A percentile compares a stretch with the other conserved stretches of the same genome.
Evolutionary conservation across 30 jellyfish, hydroid and myxozoan species (phyloP).

Genomic region (Hydra vulgaris): DNA sequence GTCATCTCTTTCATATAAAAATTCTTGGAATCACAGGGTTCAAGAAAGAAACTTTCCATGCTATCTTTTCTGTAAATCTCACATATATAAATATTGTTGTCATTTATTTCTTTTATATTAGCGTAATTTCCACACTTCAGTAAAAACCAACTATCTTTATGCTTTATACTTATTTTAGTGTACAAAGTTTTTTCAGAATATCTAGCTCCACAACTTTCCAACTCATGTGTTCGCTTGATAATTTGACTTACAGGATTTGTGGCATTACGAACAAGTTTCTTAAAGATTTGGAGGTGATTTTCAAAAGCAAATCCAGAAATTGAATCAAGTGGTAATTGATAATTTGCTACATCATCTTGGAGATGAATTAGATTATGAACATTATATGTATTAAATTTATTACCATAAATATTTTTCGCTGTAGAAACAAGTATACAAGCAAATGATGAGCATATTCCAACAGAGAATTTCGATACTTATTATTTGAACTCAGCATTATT

Average conservation of each 20-base stretch:
- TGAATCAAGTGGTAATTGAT: constrained; percentile 22
- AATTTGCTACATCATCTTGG: constrained; percentile 18
- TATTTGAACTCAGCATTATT: constrained; percentile 35
- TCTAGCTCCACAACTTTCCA: constrained; percentile 5
- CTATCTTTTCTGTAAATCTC: neutral
- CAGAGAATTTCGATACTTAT: constrained; percentile 2
- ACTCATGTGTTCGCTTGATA: constrained; percentile 27
- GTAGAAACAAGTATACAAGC: constrained; percentile 23
- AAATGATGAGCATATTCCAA: constrained; percentile 33
- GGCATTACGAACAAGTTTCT: constrained; percentile 28
- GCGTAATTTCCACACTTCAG: constrained; percentile 4
- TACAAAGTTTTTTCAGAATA: constrained; percentile 1
- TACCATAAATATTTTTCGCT: constrained; percentile 23
- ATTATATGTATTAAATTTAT: constrained; percentile 24
- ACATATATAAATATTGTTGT: neutral
- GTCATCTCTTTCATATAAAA: neutral
- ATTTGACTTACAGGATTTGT: constrained; percentile 26
- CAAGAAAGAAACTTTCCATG: neutral
- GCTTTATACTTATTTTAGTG: neutral
- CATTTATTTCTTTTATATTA: neutral
- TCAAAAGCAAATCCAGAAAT: constrained; percentile 37
- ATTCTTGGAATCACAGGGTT: constrained; percentile 14
- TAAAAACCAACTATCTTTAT: constrained; percentile 6
- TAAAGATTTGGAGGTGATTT: constrained; percentile 19
- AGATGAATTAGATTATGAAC: constrained; percentile 33